Percentiles rank a stretch among this genome's conserved stretches.
Evolutionary conservation across 2,888 invertebrate genomes (phyloP).

Genomic region (Agrotis segetum): DNA sequence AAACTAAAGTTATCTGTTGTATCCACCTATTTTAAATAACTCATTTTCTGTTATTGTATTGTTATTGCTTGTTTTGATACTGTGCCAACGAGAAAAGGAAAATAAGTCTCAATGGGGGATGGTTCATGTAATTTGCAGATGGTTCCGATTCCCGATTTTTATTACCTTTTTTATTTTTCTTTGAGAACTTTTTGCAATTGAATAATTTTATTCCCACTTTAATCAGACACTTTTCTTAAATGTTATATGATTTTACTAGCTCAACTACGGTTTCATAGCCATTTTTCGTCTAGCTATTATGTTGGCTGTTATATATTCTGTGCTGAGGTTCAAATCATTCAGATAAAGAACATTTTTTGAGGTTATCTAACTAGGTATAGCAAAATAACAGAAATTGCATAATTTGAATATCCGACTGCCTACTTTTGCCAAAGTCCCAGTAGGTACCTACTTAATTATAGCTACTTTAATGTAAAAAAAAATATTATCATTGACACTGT

Average conservation of each 20-base stretch:
- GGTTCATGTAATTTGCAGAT: conserved; percentile 29
- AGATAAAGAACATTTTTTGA: background rate
- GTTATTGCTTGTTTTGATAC: conserved; percentile 43
- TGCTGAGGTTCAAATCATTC: background rate
- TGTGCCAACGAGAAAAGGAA: conserved; percentile 49
- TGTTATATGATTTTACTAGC: background rate
- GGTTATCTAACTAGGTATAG: background rate
- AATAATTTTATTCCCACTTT: background rate
- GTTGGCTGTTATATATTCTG: too few species aligned
- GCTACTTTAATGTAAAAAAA: background rate
- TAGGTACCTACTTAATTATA: background rate
- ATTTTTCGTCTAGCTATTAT: too few species aligned
- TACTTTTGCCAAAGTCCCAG: background rate
- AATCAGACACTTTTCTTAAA: background rate
- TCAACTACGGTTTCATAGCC: too few species aligned
- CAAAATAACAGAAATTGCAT: background rate
- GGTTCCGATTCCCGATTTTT: conserved; percentile 16
- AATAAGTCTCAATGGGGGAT: conserved; percentile 20
- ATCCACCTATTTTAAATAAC: conserved; percentile 37
- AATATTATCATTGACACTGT: conserved; percentile 25
- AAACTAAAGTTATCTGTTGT: conserved; percentile 34
- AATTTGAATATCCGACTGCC: background rate
- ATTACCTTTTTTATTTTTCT: background rate
- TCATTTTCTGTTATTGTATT: conserved; percentile 51
- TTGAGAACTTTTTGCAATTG: background rate